Percentiles rank a stretch among this genome's conserved stretches.
Conservation (phyloP, 2,888 invertebrate species). For the Abscondita cerata region DNA sequence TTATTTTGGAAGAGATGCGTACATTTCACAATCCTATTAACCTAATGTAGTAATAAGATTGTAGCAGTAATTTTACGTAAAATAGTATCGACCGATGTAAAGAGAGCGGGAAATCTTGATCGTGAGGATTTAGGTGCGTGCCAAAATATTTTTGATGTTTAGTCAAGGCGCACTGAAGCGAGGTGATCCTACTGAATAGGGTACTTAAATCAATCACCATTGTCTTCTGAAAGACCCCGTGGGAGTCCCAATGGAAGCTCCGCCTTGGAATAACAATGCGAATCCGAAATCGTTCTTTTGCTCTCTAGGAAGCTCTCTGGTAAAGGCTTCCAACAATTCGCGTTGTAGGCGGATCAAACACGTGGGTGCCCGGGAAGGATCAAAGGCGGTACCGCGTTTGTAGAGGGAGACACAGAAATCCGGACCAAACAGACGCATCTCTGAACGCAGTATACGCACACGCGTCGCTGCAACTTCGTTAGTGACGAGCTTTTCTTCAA, state of each 20-base stretch:
- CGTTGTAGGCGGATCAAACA: conserved; percentile 56
- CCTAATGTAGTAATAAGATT: no score
- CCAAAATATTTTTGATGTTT: conserved; percentile 24
- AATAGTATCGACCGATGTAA: conserved; percentile 9
- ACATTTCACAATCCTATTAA: no score
- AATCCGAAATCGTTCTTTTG: conserved; percentile 56
- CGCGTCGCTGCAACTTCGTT: conserved; percentile 45
- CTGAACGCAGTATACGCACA: conserved; percentile 57
- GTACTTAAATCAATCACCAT: conserved; percentile 45
- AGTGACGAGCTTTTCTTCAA: conserved; percentile 21
- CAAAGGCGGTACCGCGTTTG: conserved; percentile 47
- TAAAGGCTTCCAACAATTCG: conserved; percentile 54
- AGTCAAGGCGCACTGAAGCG: conserved; percentile 17
- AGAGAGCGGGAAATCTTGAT: conserved; percentile 13
- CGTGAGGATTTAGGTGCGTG: conserved; percentile 22
- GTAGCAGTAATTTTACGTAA: not conserved
- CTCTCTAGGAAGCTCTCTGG: conserved; percentile 45
- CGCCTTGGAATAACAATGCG: conserved; percentile 55
- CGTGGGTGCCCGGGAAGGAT: conserved; percentile 55
- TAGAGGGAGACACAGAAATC: conserved; percentile 51
- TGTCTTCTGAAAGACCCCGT: conserved; percentile 47
- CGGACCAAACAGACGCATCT: conserved; percentile 57
- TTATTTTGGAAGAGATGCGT: no score
- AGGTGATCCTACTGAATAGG: conserved; percentile 24
- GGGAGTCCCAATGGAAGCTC: conserved; percentile 49